Evolutionary conservation across 2,797 vertebrate genomes (phyloP).

Genomic region (Aphelocoma californica): DNA sequence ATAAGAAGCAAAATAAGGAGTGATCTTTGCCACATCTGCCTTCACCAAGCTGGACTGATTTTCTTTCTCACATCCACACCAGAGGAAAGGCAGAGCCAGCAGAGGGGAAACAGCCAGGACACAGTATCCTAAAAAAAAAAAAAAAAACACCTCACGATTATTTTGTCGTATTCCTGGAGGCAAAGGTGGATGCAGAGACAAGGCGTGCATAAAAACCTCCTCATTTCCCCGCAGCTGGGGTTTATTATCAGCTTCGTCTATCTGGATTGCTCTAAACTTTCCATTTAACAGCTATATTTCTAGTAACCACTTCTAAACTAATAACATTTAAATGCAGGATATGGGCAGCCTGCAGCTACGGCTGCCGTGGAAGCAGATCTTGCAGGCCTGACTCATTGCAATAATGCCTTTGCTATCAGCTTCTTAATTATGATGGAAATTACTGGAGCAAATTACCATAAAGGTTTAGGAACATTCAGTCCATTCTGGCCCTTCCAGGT

Average conservation of each 20-base stretch:
- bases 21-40: not conserved
- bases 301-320: constrained; percentile 38
- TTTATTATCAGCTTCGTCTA: constrained; percentile 34
- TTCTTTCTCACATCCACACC: not conserved
- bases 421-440: constrained; percentile 64
- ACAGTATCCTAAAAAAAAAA: not conserved
- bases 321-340: constrained; percentile 38
- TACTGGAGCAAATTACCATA: constrained; percentile 62
- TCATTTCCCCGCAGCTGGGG: constrained; percentile 25
- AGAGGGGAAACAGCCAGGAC: not conserved
- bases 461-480: constrained; percentile 69
- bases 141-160: not conserved
- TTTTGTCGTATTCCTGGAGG: not conserved
- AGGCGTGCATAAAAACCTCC: constrained; percentile 15
- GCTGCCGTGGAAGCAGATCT: constrained; percentile 36
- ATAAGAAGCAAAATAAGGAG: not conserved
- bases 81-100: not conserved
- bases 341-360: constrained; percentile 29
- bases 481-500: constrained; percentile 48
- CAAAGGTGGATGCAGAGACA: constrained; percentile 20
- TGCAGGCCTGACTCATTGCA: constrained; percentile 47
- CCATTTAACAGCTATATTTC: constrained; percentile 21
- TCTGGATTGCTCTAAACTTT: constrained; percentile 23
- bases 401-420: constrained; percentile 6
- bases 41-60: not conserved